These are phyloP conservation scores for Cactoblastis cactorum DNA, from an alignment of 2,888 invertebrate genomes.

Conservation along the genomic window DNA sequence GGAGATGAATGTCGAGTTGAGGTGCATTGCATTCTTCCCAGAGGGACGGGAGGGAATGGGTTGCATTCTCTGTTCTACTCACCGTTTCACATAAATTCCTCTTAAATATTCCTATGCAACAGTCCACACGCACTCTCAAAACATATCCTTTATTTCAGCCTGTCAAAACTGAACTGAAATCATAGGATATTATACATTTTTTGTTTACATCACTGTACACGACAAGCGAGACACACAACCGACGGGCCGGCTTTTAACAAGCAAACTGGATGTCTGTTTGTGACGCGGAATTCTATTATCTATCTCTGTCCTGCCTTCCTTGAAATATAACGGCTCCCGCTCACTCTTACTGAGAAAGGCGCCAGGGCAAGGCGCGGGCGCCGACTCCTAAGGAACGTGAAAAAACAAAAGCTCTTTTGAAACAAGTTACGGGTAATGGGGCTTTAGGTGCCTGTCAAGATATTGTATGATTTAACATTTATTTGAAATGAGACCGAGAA, in stretches of 20 bases:
- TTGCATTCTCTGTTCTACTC: constrained; percentile 72
- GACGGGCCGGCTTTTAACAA: constrained; percentile 57
- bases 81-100: constrained; percentile 50
- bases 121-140: constrained; percentile 34
- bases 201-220: constrained; percentile 68
- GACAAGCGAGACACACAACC: constrained; percentile 45
- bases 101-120: constrained; percentile 24
- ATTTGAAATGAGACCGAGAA: constrained; percentile 41
- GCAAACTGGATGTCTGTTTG: constrained; percentile 69
- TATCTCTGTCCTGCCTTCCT: constrained; percentile 44
- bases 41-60: constrained; percentile 70
- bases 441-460: constrained; percentile 64
- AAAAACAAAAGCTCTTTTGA: constrained; percentile 72
- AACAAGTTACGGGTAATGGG: constrained; percentile 69
- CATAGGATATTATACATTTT: constrained; percentile 45
- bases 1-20: constrained; percentile 45
- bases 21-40: constrained; percentile 71
- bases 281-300: constrained; percentile 66
- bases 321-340: constrained; percentile 30
- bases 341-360: constrained; percentile 66
- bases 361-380: constrained; percentile 72
- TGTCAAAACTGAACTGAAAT: constrained; percentile 42
- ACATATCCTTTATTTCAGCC: constrained; percentile 51
- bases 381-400: constrained; percentile 67
- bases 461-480: constrained; percentile 59